Evolutionary conservation across 2,888 invertebrate genomes (phyloP).

Genomic region (Polydrusus pterygomalis): DNA sequence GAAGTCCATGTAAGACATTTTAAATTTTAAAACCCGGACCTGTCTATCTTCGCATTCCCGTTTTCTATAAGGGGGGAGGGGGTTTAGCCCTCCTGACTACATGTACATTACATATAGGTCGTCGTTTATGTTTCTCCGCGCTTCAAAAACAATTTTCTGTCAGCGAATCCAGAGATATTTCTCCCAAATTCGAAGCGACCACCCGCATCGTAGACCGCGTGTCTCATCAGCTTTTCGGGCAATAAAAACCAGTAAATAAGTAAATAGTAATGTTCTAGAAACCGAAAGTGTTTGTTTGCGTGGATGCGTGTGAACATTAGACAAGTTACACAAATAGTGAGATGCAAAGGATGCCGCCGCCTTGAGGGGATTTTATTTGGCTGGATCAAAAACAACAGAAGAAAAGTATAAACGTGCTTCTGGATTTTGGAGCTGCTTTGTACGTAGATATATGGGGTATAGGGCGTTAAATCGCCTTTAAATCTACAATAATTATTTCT

Average conservation of each 20-base stretch:
- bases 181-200: constrained; percentile 25
- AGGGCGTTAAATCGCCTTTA: too few species aligned
- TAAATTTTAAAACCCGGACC: too few species aligned
- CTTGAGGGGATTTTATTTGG: constrained; percentile 31
- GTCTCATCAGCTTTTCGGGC: constrained; percentile 47
- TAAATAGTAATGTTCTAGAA: constrained; percentile 55
- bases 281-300: constrained; percentile 53
- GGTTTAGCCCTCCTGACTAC: too few species aligned
- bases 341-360: constrained; percentile 41
- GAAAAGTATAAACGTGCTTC: constrained; percentile 1
- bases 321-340: constrained; percentile 41
- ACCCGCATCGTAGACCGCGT: constrained; percentile 33
- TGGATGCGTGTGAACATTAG: constrained; percentile 50
- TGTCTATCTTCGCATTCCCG: too few species aligned
- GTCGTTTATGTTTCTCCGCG: too few species aligned
- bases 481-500: too few species aligned
- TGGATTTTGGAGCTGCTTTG: background rate
- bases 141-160: too few species aligned
- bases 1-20: too few species aligned
- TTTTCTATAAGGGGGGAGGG: too few species aligned
- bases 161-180: background rate
- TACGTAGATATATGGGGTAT: too few species aligned
- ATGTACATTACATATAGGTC: too few species aligned
- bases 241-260: constrained; percentile 52
- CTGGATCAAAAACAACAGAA: constrained; percentile 31